Evolutionary conservation across 1,140 invertebrate genomes (phyloP), one percentile per base, ranked within the genome.

Genomic region (Caenorhabditis briggsae): DNA sequence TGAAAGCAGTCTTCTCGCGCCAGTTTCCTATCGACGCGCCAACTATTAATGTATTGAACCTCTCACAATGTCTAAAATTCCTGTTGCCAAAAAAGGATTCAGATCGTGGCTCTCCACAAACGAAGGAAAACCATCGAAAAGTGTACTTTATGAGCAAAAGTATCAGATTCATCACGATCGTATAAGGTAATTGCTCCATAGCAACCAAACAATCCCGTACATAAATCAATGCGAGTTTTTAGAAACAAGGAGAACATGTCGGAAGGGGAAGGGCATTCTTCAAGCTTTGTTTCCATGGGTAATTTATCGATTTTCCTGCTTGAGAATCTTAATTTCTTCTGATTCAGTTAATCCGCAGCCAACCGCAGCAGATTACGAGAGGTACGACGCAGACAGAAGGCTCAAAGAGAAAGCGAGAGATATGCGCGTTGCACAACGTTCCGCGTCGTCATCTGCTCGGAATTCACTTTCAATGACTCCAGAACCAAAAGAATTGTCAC

Each of bases 111-210:
- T 70, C 16, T 70, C 43, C 6, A n/a, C 33, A 46, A 70, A 70
- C 64, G 64, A 70, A 43, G 43, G 43, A 43, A 70, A 16, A 70
- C 41, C 11, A 70, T 48, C 64, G 43, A 43, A 70, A 48, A 46
- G 64, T 46, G 64, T 70, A 46, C 41, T 70, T 5, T 70, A 70
- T 18, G 41, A 70, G 18, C 33, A 70, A 46, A 70, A 70, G 64
- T 70, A 70, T 70, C 64, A 70, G 46, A 48, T 6, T 43, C 64
- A 70, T 70, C 64, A 70, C 64, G 64, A 70, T 46, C 33, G 41
- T 2, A 46, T 46, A 46, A 70, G 64, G 64, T 70, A 70, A 16
- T 46, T 70, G 5, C 43, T n/a, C 64, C 43, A 70, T 70, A n/a
- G 64, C 64, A 70, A 70, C 64, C 5, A 20, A 16, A 0, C n/a